Evolutionary conservation across 2,888 invertebrate species (phyloP), one percentile per base, ranked within the genome.

Genomic region (Andrena bucephala): DNA sequence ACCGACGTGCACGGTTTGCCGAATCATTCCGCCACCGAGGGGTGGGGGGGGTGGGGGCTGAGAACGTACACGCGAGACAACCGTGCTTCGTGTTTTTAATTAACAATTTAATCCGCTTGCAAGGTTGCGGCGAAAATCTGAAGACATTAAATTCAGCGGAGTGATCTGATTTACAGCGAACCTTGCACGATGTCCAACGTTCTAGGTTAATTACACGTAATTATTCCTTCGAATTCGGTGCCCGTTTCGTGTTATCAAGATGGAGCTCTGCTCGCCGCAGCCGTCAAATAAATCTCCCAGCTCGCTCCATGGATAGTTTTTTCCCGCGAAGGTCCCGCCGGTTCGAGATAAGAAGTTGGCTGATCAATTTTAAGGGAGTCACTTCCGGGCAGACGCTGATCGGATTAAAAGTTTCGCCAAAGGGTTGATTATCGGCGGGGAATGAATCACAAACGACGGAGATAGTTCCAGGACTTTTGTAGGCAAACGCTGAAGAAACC

Each of bases 341-440:
- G 57, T 66, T 63, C 76, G 42, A 57, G 85, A 85, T 85, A 85
- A 80, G 76, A 85, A 85, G 85, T 83, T 85, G 62, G 33, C 59
- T 76, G 85, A 85, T 85, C 73, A 85, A 85, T 85, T 79, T 74
- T 29, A 33, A 70, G 63, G 66, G 59, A 73, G 80, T 71, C 79
- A 73, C 76, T 79, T 74, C 75, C 79, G 73, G 73, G 76, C 65
- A 54, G 76, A 71, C 62, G 79, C 63, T 78, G 81, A 84, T 86
- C 86, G 72, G 86, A 85, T 86, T 81, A 78, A 85, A 84, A 85
- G 85, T 85, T 85, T 65, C 54, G 60, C 70, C 54, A 16, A 74
- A 76, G 65, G 63, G 59, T 77, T 71, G 77, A 71, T 80, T 68
- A 78, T 76, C 52, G 59, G 60, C 60, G 54, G 73, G 79, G 70